phyloP scores from a whole-genome alignment of 2,113 vertebrate genomes.

The Pterocles orientalis region DNA sequence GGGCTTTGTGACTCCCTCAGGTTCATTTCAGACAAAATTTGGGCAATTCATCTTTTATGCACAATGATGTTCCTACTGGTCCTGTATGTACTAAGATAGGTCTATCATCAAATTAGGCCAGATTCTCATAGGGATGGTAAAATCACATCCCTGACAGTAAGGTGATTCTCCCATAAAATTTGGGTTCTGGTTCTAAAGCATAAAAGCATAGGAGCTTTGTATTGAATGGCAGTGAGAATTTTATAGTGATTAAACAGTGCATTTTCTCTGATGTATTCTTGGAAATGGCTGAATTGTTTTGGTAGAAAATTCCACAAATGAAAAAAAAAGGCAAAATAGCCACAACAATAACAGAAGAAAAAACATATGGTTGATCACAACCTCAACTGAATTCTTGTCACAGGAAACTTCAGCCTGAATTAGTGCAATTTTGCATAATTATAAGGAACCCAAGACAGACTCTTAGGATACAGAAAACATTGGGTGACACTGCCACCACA shows the following conservation, averaged over 20 bases:
- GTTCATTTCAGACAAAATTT: not conserved
- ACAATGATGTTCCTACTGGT: not conserved
- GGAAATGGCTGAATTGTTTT: not conserved
- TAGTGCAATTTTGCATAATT: not conserved
- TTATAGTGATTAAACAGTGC: not conserved
- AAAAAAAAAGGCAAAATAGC: not conserved
- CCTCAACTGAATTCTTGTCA: not conserved
- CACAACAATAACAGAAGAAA: not conserved
- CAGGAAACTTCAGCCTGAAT: not conserved
- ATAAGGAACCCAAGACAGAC: not conserved
- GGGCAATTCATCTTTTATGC: not conserved
- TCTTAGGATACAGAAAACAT: not conserved
- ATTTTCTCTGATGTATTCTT: not conserved
- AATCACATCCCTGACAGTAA: not conserved
- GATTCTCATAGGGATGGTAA: not conserved
- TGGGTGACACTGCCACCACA: not conserved
- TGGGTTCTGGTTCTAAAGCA: not conserved
- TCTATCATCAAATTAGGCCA: not conserved
- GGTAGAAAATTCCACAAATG: not conserved
- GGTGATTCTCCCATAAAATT: not conserved
- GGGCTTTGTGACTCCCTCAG: not conserved
- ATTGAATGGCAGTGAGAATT: not conserved
- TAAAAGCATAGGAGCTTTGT: not conserved
- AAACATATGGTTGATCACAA: not conserved
- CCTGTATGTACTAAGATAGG: not conserved